Evolutionary conservation across 2,113 vertebrate genomes (phyloP).

Genomic region (Blennius ocellaris): DNA sequence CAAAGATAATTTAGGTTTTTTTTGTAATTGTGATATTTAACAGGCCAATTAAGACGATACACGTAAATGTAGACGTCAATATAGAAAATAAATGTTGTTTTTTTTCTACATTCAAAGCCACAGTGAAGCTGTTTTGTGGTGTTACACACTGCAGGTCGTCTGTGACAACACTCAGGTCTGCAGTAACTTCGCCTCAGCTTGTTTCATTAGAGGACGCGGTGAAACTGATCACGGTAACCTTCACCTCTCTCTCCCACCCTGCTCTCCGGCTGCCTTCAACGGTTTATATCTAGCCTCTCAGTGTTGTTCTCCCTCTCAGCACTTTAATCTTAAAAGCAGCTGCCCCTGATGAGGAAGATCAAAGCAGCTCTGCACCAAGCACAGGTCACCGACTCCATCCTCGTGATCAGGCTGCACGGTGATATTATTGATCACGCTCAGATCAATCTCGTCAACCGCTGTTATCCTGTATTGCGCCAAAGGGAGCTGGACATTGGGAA

Average conservation of each 20-base stretch:
- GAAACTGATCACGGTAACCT: conserved; percentile 53
- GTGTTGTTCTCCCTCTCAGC: conserved; percentile 59
- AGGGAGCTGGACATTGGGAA: conserved; percentile 39
- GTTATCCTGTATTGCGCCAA: conserved; percentile 40
- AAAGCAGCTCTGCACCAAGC: conserved; percentile 61
- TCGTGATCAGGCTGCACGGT: conserved; percentile 39
- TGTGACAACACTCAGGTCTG: conserved; percentile 6
- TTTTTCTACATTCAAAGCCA: conserved; percentile 2
- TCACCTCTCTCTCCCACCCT: conserved; percentile 55
- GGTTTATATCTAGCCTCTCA: conserved; percentile 31
- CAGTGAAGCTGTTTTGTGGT: neutral
- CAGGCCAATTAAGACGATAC: neutral
- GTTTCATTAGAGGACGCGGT: conserved; percentile 27
- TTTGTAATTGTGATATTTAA: neutral
- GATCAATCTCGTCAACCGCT: conserved; percentile 60
- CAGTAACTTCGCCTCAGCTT: conserved; percentile 14
- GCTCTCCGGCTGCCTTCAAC: conserved; percentile 24
- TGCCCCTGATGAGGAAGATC: conserved; percentile 71
- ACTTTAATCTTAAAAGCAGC: conserved; percentile 72
- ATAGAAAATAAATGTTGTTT: too few relatives aligned
- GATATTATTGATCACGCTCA: conserved; percentile 69
- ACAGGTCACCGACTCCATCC: conserved; percentile 68
- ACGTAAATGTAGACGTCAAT: too few relatives aligned
- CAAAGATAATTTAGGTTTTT: neutral
- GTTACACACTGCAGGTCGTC: conserved; percentile 5